Conservation (phyloP, 2,113 vertebrate species). For the Paedocypris sp. region DNA sequence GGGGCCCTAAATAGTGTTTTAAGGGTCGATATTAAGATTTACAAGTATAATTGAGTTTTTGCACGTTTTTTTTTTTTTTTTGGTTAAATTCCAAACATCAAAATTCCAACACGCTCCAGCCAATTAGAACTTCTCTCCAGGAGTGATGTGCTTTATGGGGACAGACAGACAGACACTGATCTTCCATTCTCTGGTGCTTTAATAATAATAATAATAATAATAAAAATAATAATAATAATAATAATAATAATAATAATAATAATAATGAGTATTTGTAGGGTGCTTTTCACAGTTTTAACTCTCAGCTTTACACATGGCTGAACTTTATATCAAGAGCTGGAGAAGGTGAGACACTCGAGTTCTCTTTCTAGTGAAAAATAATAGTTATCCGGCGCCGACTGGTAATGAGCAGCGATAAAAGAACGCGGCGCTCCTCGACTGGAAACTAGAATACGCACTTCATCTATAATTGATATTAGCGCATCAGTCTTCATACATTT, state of each 20-base stretch:
- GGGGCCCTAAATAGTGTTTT: too few species aligned
- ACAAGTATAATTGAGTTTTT: too few species aligned
- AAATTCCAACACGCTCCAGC: background rate
- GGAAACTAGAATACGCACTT: constrained; percentile 31
- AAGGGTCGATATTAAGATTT: too few species aligned
- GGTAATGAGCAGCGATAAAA: constrained; percentile 36
- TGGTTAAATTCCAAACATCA: too few species aligned
- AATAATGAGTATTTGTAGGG: too few species aligned
- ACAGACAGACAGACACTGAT: constrained; percentile 10
- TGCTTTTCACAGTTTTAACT: too few species aligned
- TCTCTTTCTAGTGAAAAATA: constrained; percentile 37
- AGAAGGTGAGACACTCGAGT: constrained; percentile 26
- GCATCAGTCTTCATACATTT: constrained; percentile 26
- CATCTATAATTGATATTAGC: constrained; percentile 36
- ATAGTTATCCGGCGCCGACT: constrained; percentile 24
- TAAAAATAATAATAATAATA: too few species aligned
- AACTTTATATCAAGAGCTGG: constrained; percentile 19
- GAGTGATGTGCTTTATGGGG: background rate
- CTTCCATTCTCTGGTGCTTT: background rate
- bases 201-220: constrained; percentile 8
- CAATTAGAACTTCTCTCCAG: background rate
- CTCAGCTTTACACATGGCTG: constrained; percentile 33
- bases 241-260: too few species aligned
- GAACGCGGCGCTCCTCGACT: constrained; percentile 21
- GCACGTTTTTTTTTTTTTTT: too few species aligned